Conservation (phyloP, 2,888 invertebrate genomes). For the Dorcus hopei region DNA sequence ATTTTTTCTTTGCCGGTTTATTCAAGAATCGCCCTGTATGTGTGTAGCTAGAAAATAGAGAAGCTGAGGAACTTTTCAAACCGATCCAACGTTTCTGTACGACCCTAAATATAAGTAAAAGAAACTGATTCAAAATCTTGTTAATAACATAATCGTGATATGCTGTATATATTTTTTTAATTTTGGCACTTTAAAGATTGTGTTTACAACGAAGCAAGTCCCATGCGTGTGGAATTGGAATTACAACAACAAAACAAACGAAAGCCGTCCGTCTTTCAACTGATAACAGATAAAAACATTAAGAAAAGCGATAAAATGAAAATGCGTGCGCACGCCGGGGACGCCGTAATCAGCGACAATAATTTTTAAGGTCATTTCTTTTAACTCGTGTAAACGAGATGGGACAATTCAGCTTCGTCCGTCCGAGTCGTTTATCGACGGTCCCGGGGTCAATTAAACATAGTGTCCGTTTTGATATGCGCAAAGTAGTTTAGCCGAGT, state of each 20-base stretch:
- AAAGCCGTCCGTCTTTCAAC: not conserved
- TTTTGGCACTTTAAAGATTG: too few species aligned
- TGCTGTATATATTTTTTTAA: too few species aligned
- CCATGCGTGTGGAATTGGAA: too few species aligned
- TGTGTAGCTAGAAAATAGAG: too few species aligned
- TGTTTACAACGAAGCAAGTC: too few species aligned
- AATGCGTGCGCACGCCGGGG: conserved; percentile 23
- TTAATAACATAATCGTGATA: too few species aligned
- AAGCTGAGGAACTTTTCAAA: too few species aligned
- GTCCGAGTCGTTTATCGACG: conserved; percentile 6
- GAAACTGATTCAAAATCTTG: too few species aligned
- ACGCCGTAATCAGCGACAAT: conserved; percentile 20
- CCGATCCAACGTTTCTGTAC: too few species aligned
- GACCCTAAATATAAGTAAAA: too few species aligned
- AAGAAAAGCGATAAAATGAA: conserved; percentile 17
- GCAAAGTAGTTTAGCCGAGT: conserved; percentile 9
- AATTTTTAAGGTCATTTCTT: conserved; percentile 29
- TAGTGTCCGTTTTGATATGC: conserved; percentile 9
- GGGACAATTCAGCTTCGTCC: conserved; percentile 11
- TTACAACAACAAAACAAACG: not conserved
- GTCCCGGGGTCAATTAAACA: conserved; percentile 16
- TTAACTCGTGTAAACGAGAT: conserved; percentile 22
- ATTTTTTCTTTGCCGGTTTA: too few species aligned
- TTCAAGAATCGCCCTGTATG: too few species aligned
- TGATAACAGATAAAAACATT: conserved; percentile 1